Base-by-base conservation (phyloP, 1,140 invertebrate genomes). In the Megalopta genalis region DNA sequence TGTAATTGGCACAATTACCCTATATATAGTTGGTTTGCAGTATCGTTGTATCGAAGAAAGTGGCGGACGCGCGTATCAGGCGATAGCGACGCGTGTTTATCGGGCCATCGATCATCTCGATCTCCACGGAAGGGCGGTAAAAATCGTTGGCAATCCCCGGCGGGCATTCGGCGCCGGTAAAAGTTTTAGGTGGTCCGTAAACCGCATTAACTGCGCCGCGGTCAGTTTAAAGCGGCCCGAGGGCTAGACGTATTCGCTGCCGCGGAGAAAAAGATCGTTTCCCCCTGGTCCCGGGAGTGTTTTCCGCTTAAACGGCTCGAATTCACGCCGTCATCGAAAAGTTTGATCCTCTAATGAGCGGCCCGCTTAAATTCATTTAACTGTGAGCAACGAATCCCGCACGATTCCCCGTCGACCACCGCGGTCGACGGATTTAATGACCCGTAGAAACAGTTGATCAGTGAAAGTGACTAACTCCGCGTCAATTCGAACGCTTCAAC, bases 231-330 rank as follows among this genome's bases (percentile, higher is more conserved):
- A 57, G 54, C 54, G 54, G 18, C n/a, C n/a, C 18, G n/a, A 57
- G 54, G 49, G 49, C 49, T 16, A 52, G 49, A 52, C 49, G 49
- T 18, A 52, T 52, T 52, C 49, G 6, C 49, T 52, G 14, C 18
- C 16, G 49, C 16, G 16, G 49, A 52, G 21, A 57, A 57, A 57
- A 57, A 57, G 54, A 57, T 9, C 54, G 54, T 8, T n/a, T 9
- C n/a, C n/a, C 6, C 8, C 21, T n/a, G 21, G 54, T 57, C 54
- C n/a, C 54, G 6, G 1, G 54, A 57, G 54, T 57, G 54, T 57
- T 57, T 57, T 57, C 54, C n/a, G 54, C 54, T n/a, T 57, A 57
- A 57, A 57, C 54, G 54, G 54, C 54, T 57, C 54, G 54, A 57
- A 57, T 57, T n/a, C 54, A 21, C 54, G 21, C 54, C 9, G 54